Percentiles rank a stretch among this genome's conserved stretches.
These are phyloP conservation scores for Chrysogorgia sp. DNA, from an alignment of 92 coral and sea anemone species.

Conservation along the genomic window DNA sequence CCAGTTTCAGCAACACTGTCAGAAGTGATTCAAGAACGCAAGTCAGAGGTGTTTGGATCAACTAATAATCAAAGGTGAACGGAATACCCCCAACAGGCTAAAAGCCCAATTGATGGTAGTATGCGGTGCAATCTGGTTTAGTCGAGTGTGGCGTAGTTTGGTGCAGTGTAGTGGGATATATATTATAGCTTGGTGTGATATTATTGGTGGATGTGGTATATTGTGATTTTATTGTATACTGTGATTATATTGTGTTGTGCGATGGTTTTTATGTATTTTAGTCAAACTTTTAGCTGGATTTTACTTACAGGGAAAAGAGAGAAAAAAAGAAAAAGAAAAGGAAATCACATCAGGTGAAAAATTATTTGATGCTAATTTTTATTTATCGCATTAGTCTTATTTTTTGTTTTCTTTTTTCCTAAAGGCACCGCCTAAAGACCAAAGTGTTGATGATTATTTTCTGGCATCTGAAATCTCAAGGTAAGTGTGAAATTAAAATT, in stretches of 20 bases:
- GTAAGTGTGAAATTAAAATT: not conserved
- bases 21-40: constrained; percentile 6
- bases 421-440: constrained; percentile 1
- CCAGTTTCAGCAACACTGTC: constrained; percentile 1
- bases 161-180: no score
- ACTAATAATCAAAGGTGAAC: constrained; percentile 4
- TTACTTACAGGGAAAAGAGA: constrained; percentile 2
- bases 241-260: no score
- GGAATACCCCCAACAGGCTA: not conserved
- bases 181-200: no score
- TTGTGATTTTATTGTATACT: no score
- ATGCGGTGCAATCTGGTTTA: no score
- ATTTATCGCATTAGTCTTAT: not conserved
- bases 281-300: not conserved
- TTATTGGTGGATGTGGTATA: no score
- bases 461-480: constrained; percentile 2
- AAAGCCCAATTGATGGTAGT: no score
- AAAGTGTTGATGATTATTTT: constrained; percentile 13
- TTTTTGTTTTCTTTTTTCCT: not conserved
- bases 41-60: not conserved
- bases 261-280: not conserved
- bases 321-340: constrained; percentile 24
- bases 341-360: constrained; percentile 12
- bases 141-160: no score
- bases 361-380: not conserved